Conservation (phyloP, 2,797 vertebrate species). For the Lophius americanus region DNA sequence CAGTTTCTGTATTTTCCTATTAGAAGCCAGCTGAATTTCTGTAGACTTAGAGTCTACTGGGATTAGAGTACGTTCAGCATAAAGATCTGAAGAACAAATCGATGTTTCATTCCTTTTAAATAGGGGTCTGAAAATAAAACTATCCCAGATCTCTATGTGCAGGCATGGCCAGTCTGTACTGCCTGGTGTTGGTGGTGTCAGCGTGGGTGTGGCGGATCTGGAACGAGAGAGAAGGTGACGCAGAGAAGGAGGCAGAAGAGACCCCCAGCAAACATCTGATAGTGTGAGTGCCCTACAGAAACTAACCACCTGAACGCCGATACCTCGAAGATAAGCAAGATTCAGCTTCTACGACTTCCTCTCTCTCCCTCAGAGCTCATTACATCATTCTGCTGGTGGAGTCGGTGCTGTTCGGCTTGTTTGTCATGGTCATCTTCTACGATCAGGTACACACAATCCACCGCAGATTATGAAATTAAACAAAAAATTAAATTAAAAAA, state of each 20-base stretch:
- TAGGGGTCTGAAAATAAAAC: no score
- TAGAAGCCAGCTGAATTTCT: no score
- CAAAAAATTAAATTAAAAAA: no score
- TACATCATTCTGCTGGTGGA: slow-evolving; percentile 88
- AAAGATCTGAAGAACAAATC: no score
- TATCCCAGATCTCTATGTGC: neutral
- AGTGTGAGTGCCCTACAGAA: slow-evolving; percentile 71
- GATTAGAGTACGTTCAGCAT: no score
- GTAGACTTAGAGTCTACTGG: no score
- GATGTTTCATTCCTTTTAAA: no score
- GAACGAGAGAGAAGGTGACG: slow-evolving; percentile 70
- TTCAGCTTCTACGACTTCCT: neutral
- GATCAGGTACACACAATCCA: slow-evolving; percentile 80
- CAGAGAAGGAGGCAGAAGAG: slow-evolving; percentile 68
- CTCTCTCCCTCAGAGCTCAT: slow-evolving; percentile 76
- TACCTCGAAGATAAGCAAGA: no score
- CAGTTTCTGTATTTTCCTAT: no score
- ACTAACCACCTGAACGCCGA: no score
- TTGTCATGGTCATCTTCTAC: slow-evolving; percentile 88
- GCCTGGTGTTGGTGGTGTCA: slow-evolving; percentile 81
- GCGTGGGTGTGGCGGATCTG: slow-evolving; percentile 84
- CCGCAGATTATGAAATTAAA: no score
- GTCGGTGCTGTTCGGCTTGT: slow-evolving; percentile 86
- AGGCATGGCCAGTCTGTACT: slow-evolving; percentile 87
- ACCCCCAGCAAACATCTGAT: slow-evolving; percentile 78